Evolutionary conservation across 2,888 invertebrate genomes (phyloP), one percentile per base, ranked within the genome.

Genomic region (Sphaerophoria rueppellii): DNA sequence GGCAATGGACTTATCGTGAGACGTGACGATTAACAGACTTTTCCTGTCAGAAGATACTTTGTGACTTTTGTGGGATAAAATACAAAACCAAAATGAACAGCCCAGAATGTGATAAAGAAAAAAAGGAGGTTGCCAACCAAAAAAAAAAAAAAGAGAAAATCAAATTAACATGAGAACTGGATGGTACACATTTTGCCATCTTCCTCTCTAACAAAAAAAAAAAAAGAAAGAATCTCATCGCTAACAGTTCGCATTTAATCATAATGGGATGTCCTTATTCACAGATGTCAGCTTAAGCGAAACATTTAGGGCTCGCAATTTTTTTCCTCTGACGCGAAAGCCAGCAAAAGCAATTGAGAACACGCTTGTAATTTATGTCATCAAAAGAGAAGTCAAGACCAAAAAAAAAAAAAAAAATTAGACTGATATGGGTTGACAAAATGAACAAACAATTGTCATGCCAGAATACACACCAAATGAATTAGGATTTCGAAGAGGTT

Each of bases 1-100:
- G 79, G 60, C 43, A 77, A 61, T 72, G 72, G 82, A 77, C 77
- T 82, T 77, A 82, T 69, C 60, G 55, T 61, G 77, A 40, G 60
- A 82, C 82, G 82, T 82, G 82, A 77, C 82, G 77, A 82, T 82
- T 77, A 78, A 69, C 67, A 69, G 67, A 37, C 50, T 72, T 76
- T 74, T 70, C 54, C 43, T 55, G 54, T 12, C 24, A 48, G 40
- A 63, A 63, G 67, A 67, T 67, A 54, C 54, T 54, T 54, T 63
- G 40, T 40, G 35, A 43, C 35, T 65, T 67, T 46, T 67, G 46
- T 65, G 34, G 67, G 46, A 77, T 72, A 76, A 77, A 72, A 72
- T 46, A 50, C 48, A 37, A 67, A 77, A 76, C 35, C 50, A 48
- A 60, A 48, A 57, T 57, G 32, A 67, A 67, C 52, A 72, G 32